Conservation (phyloP, 2,797 vertebrate genomes). For the Potorous gilbertii region DNA sequence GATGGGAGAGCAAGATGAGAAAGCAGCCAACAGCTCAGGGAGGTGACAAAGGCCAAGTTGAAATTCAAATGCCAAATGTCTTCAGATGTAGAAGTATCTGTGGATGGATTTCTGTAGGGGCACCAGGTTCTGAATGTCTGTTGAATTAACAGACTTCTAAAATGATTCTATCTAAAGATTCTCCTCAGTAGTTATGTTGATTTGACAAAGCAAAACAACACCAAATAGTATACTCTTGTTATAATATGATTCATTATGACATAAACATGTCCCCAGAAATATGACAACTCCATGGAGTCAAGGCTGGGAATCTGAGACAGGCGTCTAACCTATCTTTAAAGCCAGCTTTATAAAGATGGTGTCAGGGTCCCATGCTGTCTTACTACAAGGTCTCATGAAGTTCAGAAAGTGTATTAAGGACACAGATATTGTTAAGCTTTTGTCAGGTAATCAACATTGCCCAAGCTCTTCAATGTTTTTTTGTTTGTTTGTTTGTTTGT, state of each 20-base stretch:
- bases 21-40: background rate
- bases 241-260: background rate
- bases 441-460: background rate
- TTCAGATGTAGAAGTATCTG: background rate
- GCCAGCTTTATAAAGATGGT: background rate
- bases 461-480: background rate
- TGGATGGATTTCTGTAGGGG: background rate
- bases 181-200: background rate
- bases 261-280: background rate
- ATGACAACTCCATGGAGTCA: background rate
- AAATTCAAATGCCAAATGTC: background rate
- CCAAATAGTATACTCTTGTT: background rate
- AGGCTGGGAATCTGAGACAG: background rate
- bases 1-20: background rate
- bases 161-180: background rate
- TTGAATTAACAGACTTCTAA: background rate
- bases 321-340: background rate
- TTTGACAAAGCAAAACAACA: background rate
- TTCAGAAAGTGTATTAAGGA: background rate
- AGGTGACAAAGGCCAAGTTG: background rate
- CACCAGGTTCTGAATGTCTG: background rate
- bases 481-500: no score
- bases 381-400: background rate
- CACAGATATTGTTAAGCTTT: background rate
- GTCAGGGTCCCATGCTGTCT: background rate